Base-by-base conservation (phyloP, 2,888 invertebrate genomes). In the Diplazon laetatorius region DNA sequence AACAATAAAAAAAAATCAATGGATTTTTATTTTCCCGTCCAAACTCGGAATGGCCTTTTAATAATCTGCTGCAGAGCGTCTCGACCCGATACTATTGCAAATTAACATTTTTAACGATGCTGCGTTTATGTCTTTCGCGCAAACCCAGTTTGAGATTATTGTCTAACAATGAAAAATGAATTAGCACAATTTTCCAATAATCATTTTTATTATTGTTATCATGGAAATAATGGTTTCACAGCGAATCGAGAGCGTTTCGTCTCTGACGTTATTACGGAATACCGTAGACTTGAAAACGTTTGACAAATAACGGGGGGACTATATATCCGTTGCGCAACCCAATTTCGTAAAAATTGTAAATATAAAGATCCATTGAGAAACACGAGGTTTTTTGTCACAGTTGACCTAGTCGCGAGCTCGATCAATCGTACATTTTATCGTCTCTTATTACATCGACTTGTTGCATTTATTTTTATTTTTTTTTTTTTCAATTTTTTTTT, bases 261-360 rank as follows among this genome's bases (percentile, higher is more conserved):
- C 35, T 55, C 16, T 9, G 55, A 55, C 16, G 55, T 1, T 55
- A 55, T 55, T 55, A 30, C 55, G 30, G 16, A 52, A 30, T n/a
- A 52, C 10, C 25, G 30, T 52, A n/a, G 9, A 55, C 30, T 14
- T 14, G 14, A 9, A 5, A 8, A 14, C 16, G 30, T 30, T 55
- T 30, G 52, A 25, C 52, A 25, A 52, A 1, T 22, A 3, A 1
- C 14, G 8, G 8, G 1, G n/a, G 8, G 22, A 52, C 22, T 50
- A 22, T 22, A 6, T 52, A 12, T 52, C 22, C 35, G 30, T 35
- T 55, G 55, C 55, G 16, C 30, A 30, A 55, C 55, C 55, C 55
- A 55, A 55, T 25, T 55, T 55, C 30, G 35, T 55, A 55, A 55
- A 55, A 55, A 16, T 35, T n/a, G n/a, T n/a, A n/a, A n/a, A 30